Conservation (phyloP, 2,888 invertebrate genomes). For the Acheta domesticus region DNA sequence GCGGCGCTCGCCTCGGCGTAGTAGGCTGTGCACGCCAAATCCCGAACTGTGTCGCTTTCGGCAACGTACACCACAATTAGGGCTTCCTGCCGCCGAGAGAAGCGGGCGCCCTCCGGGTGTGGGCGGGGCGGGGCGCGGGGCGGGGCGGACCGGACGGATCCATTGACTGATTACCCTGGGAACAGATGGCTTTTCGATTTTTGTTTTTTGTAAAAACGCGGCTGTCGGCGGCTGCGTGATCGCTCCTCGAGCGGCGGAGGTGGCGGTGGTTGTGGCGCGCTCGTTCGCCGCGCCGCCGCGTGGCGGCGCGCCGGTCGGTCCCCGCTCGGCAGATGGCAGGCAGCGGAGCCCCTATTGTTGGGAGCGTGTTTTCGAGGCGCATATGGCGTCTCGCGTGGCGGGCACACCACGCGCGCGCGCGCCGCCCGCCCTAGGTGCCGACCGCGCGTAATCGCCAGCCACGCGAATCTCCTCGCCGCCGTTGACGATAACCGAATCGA, state of each 20-base stretch:
- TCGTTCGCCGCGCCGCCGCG: background rate
- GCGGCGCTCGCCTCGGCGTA: too few relatives aligned
- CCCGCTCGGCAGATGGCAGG: background rate
- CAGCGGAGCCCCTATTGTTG: slow-evolving; percentile 4
- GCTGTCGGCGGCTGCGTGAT: background rate
- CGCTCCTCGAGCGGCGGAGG: background rate
- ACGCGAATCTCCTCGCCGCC: background rate
- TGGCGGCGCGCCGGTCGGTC: background rate
- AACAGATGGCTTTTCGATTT: background rate
- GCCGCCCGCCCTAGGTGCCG: background rate
- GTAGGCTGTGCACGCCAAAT: too few relatives aligned
- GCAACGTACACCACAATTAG: too few relatives aligned
- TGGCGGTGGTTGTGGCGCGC: background rate
- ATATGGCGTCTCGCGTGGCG: slow-evolving; percentile 4
- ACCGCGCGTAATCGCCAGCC: background rate
- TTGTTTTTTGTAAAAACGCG: background rate
- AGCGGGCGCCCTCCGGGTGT: too few relatives aligned
- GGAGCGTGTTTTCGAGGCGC: slow-evolving; percentile 8
- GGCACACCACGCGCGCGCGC: background rate
- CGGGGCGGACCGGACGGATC: background rate
- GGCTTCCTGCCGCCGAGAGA: too few relatives aligned
- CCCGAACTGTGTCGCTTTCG: too few relatives aligned
- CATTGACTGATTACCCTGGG: background rate
- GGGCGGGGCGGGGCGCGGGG: background rate
- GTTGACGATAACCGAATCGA: background rate